Evolutionary conservation across 2,113 vertebrate genomes (phyloP), one percentile per base, ranked within the genome.

Genomic region (Thalassoma bifasciatum): DNA sequence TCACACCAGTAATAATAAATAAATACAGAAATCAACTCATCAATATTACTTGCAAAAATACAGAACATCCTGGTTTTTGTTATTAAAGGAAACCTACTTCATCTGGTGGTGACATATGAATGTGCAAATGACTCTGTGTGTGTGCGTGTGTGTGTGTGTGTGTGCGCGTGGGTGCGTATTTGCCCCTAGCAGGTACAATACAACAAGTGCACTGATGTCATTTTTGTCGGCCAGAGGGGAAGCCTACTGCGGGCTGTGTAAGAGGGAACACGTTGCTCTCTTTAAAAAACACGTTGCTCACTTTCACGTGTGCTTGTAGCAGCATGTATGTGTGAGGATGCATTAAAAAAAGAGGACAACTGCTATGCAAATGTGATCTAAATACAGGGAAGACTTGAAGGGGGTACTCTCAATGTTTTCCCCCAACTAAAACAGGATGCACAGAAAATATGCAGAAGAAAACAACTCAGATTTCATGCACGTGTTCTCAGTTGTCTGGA

Each of bases 121-220:
- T 65, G 47, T 59, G 30, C 14, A 22, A 38, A 7, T 56, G 26
- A 14, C 24, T 53, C 23, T 50, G 40, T 26, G 11, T 46, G 61
- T 26, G 19, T 57, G 21, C 50, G 66, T 30, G 14, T 10, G 12
- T 42, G 38, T 46, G 37, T 47, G 26, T 22, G 11, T 26, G 61
- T 38, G 21, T 58, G 17, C 49, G 66, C 30, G 30, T 30, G 30
- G 2, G 38, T 40, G 10, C 30, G 6, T 30, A n/a, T 54, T 63
- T 40, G 51, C 67, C 78, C 47, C 51, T 40, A 80, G 76, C 60
- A 49, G 49, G 13, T 34, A 72, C 44, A 82, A 66, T 46, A 64
- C 3, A 77, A 73, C 54, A 78, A 78, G 60, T 2, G 10, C 42
- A 30, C 17, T 74, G 76, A 79, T 66, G 56, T 77, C 67, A 62